Conservation (phyloP, 2,113 vertebrate genomes). For the Neotragus moschatus region DNA sequence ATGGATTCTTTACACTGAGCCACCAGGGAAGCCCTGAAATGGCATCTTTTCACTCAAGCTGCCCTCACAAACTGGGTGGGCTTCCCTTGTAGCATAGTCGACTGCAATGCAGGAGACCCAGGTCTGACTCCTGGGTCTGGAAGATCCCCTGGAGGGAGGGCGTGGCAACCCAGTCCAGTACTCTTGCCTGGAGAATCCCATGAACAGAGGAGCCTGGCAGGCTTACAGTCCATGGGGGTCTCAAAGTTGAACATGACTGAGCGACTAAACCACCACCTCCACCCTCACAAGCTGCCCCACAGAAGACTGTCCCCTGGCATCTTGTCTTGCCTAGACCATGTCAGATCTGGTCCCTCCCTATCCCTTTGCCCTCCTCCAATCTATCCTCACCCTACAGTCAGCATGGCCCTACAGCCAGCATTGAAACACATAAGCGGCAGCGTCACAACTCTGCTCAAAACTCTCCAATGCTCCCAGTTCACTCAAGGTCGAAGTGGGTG, state of each 20-base stretch:
- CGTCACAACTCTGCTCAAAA: neutral
- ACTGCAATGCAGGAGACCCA: neutral
- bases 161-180: neutral
- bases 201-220: neutral
- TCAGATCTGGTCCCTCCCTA: neutral
- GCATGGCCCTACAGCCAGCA: neutral
- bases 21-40: neutral
- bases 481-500: neutral
- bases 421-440: accelerated
- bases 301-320: neutral
- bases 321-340: neutral
- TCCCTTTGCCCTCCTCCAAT: neutral
- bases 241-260: neutral
- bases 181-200: neutral
- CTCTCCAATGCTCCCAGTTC: neutral
- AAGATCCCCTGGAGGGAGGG: neutral
- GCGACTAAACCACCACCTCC: neutral
- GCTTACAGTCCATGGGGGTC: neutral
- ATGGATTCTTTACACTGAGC: neutral
- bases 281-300: neutral
- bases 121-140: accelerated
- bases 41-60: neutral
- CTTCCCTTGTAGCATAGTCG: neutral
- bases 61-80: neutral
- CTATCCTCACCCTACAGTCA: neutral